These are phyloP conservation scores for Ceratosolen solmsi DNA, from an alignment of 1,140 invertebrate genomes.

Conservation along the genomic window DNA sequence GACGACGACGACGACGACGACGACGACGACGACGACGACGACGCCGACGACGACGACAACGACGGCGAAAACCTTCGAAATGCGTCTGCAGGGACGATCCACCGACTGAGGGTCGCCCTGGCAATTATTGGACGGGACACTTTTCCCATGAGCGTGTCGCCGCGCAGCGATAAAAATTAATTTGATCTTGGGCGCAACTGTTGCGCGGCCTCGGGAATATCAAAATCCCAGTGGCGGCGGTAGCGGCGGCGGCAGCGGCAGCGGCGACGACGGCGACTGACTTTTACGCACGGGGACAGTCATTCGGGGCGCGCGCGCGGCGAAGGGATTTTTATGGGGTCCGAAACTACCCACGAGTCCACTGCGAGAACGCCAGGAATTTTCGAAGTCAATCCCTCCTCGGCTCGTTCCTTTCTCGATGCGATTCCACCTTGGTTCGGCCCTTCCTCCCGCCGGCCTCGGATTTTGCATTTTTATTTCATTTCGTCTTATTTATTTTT, in stretches of 20 bases:
- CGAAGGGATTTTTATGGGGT: constrained; percentile 70
- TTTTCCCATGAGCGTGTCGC: constrained; percentile 12
- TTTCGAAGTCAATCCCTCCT: constrained; percentile 58
- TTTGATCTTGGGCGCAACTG: constrained; percentile 25
- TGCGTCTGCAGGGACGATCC: neutral
- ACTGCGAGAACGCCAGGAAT: constrained; percentile 62
- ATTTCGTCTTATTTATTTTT: neutral
- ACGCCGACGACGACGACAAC: too few relatives aligned
- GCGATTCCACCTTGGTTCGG: constrained; percentile 30
- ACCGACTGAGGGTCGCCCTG: constrained; percentile 13
- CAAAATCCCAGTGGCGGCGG: neutral
- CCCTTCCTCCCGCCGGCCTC: neutral
- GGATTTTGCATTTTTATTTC: constrained; percentile 2
- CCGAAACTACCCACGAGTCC: constrained; percentile 54
- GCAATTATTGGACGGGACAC: constrained; percentile 21
- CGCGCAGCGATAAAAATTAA: constrained; percentile 54
- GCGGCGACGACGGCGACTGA: neutral
- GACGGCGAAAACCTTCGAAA: neutral
- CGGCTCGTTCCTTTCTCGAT: constrained; percentile 51
- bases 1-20: too few relatives aligned
- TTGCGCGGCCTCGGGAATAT: neutral
- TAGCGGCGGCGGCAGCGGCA: neutral
- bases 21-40: too few relatives aligned
- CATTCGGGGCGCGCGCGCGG: constrained; percentile 46
- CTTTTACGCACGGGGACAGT: constrained; percentile 48